phyloP scores from a whole-genome alignment of 2,888 invertebrate genomes.

The Archaeoteleia sp. region DNA sequence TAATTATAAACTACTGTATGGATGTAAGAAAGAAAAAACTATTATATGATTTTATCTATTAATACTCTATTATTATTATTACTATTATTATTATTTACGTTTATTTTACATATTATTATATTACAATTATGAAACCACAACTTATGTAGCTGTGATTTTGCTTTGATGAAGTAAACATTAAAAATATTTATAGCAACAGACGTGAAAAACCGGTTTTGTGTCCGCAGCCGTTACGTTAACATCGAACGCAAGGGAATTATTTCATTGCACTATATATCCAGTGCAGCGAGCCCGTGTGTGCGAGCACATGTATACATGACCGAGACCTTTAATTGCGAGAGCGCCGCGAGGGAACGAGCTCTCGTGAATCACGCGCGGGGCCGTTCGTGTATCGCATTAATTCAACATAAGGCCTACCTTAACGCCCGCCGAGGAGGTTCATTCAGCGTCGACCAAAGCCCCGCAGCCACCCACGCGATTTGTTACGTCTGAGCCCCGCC shows the following conservation, averaged over 20 bases:
- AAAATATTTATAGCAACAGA: constrained; percentile 74
- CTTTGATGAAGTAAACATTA: constrained; percentile 75
- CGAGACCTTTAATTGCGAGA: constrained; percentile 55
- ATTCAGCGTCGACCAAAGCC: constrained; percentile 45
- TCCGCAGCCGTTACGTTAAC: constrained; percentile 43
- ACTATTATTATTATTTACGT: constrained; percentile 60
- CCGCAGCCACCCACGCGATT: constrained; percentile 53
- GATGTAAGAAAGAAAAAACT: constrained; percentile 70
- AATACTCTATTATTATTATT: constrained; percentile 65
- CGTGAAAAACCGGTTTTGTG: constrained; percentile 53
- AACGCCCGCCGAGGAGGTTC: constrained; percentile 44
- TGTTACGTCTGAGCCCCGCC: constrained; percentile 48
- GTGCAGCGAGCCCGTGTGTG: constrained; percentile 33
- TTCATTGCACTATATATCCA: constrained; percentile 54
- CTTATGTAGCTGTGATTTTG: constrained; percentile 75
- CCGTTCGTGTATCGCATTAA: constrained; percentile 52
- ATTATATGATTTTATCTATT: constrained; percentile 73
- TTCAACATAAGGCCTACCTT: constrained; percentile 54
- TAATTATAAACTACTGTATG: constrained; percentile 63
- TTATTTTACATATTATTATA: constrained; percentile 58
- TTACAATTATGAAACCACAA: constrained; percentile 71
- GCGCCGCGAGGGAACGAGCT: constrained; percentile 51
- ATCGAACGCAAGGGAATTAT: constrained; percentile 53
- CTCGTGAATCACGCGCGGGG: constrained; percentile 52
- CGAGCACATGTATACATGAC: constrained; percentile 46